phyloP scores from a whole-genome alignment of 2,888 invertebrate genomes.

The Drosophila neutralis region DNA sequence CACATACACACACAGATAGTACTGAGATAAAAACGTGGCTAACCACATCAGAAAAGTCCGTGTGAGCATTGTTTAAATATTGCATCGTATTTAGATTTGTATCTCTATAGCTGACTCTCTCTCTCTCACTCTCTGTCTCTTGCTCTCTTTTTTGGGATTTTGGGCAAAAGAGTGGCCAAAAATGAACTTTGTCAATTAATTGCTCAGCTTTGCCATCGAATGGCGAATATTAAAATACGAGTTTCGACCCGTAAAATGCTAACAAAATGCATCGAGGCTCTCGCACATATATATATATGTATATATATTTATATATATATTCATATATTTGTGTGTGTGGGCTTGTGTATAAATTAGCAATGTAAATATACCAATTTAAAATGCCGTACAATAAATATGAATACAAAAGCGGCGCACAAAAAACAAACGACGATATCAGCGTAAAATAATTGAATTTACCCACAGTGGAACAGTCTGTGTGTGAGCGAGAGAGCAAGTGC shows the following conservation, averaged over 20 bases:
- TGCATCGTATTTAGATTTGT: slow-evolving; percentile 52
- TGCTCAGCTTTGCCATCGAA: slow-evolving; percentile 68
- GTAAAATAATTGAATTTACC: slow-evolving; percentile 78
- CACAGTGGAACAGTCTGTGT: slow-evolving; percentile 47
- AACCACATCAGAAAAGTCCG: slow-evolving; percentile 60
- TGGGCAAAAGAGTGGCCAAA: slow-evolving; percentile 52
- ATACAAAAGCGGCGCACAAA: slow-evolving; percentile 71
- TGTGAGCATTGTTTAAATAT: slow-evolving; percentile 66
- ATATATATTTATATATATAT: background rate
- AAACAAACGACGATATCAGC: slow-evolving; percentile 80
- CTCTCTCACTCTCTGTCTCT: background rate
- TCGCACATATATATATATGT: background rate
- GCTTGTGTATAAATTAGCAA: slow-evolving; percentile 73
- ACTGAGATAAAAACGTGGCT: slow-evolving; percentile 61
- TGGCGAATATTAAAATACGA: slow-evolving; percentile 47
- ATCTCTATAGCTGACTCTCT: slow-evolving; percentile 2
- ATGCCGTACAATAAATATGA: slow-evolving; percentile 79
- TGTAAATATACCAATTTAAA: slow-evolving; percentile 80
- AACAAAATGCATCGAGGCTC: slow-evolving; percentile 24
- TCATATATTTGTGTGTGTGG: background rate
- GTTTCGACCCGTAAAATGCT: slow-evolving; percentile 41
- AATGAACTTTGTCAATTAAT: slow-evolving; percentile 80
- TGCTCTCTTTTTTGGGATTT: background rate
- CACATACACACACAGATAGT: slow-evolving; percentile 11
- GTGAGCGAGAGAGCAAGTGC: slow-evolving; percentile 28